Evolutionary conservation across 2,113 vertebrate species (phyloP), one percentile per base, ranked within the genome.

Genomic region (Tympanuchus pallidicinctus): DNA sequence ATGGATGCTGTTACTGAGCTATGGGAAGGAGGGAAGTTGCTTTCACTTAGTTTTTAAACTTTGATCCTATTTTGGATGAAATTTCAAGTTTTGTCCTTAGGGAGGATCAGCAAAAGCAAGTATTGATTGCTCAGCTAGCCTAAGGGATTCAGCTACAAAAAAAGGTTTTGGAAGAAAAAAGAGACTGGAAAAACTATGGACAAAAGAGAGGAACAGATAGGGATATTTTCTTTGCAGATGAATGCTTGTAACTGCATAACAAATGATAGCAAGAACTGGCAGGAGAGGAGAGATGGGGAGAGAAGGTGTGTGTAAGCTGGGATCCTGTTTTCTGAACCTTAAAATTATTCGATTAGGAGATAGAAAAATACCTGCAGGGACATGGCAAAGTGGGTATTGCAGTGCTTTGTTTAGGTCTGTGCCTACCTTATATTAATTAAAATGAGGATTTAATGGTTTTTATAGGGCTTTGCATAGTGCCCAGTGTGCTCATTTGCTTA

Each of bases 91-190:
- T 54, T 1, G 10, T 93, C 73, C 80, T 81, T 50, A 56, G 76
- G 65, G 88, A 78, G 47, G 61, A 78, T 47, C 77, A 94, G 82
- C 72, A 88, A 86, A 92, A 91, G 40, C n/a, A 69, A 59, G 40
- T 89, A 95, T 90, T 95, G 92, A 90, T 90, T 80, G 61, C 64
- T 91, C 40, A 22, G 82, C 88, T 92, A 67, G 82, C 45, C 38
- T 60, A 30, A 59, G 64, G 63, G 28, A 80, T 63, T 89, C 63
- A 10, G 60, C 80, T 92, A 47, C 2, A 0, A 78, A 96, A 95
- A 71, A 40, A 95, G 82, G 73, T 56, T 61, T 74, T 67, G 60
- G 45, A 60, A 91, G 50, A 88, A 86, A 60, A 2, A 30, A 47
- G 50, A 89, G 36, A 54, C 73, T 90, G 57, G 57, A 67, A 85